Percentiles rank a stretch among this genome's conserved stretches.
Evolutionary conservation across 1,140 invertebrate species (phyloP).

Genomic region (Druon quercuslanigerum): DNA sequence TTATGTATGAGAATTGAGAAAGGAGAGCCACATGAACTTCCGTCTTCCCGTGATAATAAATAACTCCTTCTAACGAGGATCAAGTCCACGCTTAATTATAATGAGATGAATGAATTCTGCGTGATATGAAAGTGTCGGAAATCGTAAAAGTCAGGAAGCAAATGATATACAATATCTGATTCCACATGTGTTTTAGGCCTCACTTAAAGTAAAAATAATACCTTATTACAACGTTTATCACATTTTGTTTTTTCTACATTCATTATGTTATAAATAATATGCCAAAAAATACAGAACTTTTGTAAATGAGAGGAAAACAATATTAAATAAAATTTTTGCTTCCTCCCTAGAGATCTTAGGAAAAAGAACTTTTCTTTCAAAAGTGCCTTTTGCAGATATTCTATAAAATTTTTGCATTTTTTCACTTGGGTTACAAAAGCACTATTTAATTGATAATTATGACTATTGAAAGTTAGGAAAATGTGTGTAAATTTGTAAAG

Average conservation of each 20-base stretch:
- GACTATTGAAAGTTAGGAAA: too few relatives aligned
- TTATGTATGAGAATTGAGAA: conserved; percentile 8
- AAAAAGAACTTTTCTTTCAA: too few relatives aligned
- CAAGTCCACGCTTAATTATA: conserved; percentile 25
- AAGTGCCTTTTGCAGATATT: too few relatives aligned
- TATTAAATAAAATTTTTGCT: too few relatives aligned
- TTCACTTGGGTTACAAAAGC: too few relatives aligned
- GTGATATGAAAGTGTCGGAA: conserved; percentile 4
- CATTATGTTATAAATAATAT: too few relatives aligned
- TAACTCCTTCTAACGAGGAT: conserved; percentile 10
- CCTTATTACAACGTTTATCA: neutral
- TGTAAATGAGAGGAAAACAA: too few relatives aligned
- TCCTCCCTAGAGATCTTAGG: too few relatives aligned
- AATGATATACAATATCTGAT: neutral
- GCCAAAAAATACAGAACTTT: too few relatives aligned
- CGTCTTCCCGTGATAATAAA: conserved; percentile 17
- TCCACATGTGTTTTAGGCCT: neutral
- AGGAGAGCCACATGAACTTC: neutral
- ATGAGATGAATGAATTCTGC: conserved; percentile 20
- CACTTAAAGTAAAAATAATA: neutral
- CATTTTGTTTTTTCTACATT: neutral
- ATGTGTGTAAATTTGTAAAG: too few relatives aligned
- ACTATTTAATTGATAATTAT: too few relatives aligned
- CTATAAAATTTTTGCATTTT: too few relatives aligned
- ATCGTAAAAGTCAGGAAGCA: conserved; percentile 24